Evolutionary conservation across 2,113 vertebrate genomes (phyloP), one percentile per base, ranked within the genome.

Genomic region (Stercorarius parasiticus): DNA sequence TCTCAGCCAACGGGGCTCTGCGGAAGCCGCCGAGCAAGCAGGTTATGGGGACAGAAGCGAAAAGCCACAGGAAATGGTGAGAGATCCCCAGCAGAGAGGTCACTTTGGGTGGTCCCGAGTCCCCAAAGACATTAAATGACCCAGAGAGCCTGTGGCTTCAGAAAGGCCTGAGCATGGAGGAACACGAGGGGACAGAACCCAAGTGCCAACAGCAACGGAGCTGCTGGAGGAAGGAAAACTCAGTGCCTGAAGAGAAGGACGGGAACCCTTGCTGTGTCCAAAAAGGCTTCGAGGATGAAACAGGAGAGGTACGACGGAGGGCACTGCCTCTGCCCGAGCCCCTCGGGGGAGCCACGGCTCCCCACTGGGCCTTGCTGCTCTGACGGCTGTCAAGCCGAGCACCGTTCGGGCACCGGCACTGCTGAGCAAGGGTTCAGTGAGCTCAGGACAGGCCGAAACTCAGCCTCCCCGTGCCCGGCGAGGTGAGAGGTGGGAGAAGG

Each of bases 371-470:
- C 13, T 30, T 5, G 36, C 32, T 1, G 13, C 43, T 66, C 52
- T 5, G 9, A 15, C 0, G 1, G 29, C 26, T 5, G 0, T 8
- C 45, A 43, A 42, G 70, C 4, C 0, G 22, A 72, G 29, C 53
- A 11, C 29, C 5, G 2, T 47, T 19, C 0, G 7, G 58, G 69
- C 12, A 5, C 62, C 8, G 5, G 45, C 2, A 8, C 55, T 38
- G 30, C 53, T 7, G 9, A 52, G 47, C 36, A 17, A 20, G 29
- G 59, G 20, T 11, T 74, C 34, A 9, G 1, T 2, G 10, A 93
- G 72, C 50, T 74, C 27, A 0, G 2, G 65, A 15, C 42, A 65
- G 56, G 69, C 12, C 1, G 29, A 69, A 86, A 29, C 34, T 18
- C 40, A 10, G 67, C 42, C 32, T 67, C 45, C 43, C 23, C 2